Percentiles rank a stretch among this genome's conserved stretches.
These are phyloP conservation scores for Crenuchus spilurus DNA, from an alignment of 2,797 vertebrate genomes.

Conservation along the genomic window DNA sequence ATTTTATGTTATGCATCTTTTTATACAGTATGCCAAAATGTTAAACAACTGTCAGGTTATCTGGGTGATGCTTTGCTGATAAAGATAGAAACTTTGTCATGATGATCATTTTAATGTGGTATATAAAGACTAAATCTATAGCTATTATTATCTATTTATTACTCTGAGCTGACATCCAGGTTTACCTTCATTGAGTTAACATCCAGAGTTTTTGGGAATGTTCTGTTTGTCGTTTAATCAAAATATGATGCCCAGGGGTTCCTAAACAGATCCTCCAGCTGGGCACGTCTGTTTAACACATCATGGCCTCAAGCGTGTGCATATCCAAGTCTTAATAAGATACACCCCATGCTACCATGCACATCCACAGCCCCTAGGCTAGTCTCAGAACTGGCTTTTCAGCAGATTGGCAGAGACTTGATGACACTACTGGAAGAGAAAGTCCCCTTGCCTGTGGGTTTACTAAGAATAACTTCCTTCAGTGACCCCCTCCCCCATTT, in stretches of 20 bases:
- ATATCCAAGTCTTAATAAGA: not conserved
- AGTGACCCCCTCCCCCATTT: conserved; percentile 27
- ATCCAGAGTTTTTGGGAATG: too few relatives aligned
- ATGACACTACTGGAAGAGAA: conserved; percentile 11
- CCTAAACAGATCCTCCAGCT: not conserved
- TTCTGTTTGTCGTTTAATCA: not conserved
- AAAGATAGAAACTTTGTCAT: not conserved
- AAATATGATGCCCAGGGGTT: not conserved
- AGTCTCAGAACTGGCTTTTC: not conserved
- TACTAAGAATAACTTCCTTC: conserved; percentile 39
- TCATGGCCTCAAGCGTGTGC: not conserved
- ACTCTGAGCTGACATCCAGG: not conserved
- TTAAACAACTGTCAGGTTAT: too few relatives aligned
- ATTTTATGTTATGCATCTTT: too few relatives aligned
- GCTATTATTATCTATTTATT: not conserved
- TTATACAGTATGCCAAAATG: too few relatives aligned
- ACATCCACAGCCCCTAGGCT: conserved; percentile 22
- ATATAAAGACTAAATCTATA: too few relatives aligned
- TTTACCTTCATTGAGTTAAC: too few relatives aligned
- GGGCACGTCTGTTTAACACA: not conserved
- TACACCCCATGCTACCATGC: conserved; percentile 19
- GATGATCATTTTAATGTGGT: too few relatives aligned
- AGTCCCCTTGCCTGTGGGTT: not conserved
- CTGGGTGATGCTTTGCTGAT: not conserved
- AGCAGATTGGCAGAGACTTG: conserved; percentile 10